These are phyloP conservation scores for Mastomys coucha DNA, from an alignment of 2,113 vertebrate species.

Conservation along the genomic window DNA sequence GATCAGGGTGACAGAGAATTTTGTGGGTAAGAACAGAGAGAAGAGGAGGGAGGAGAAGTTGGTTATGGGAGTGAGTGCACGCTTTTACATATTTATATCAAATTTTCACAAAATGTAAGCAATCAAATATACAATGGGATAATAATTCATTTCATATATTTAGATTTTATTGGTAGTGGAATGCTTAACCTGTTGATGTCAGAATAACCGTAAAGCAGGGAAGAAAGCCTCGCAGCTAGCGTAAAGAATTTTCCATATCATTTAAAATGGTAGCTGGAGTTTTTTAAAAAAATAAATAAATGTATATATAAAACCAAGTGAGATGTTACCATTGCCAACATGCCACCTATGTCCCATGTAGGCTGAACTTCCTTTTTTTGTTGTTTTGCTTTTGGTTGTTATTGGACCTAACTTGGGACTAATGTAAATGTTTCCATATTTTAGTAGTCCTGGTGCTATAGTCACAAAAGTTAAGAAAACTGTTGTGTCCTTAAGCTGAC, in stretches of 20 bases:
- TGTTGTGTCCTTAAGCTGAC: not conserved
- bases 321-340: no score
- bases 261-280: not conserved
- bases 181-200: not conserved
- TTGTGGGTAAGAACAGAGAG: not conserved
- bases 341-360: no score
- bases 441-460: not conserved
- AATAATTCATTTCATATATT: not conserved
- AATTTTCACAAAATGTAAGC: not conserved
- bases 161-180: not conserved
- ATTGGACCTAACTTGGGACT: not conserved
- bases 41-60: no score
- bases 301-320: no score
- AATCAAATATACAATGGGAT: not conserved
- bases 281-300: not conserved
- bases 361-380: no score
- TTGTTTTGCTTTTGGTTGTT: no score
- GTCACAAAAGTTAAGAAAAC: not conserved
- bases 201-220: not conserved
- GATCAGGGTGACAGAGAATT: not conserved
- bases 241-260: not conserved
- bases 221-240: not conserved
- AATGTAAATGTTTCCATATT: not conserved
- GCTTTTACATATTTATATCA: not conserved
- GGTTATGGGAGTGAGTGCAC: no score